Evolutionary conservation across 1,140 invertebrate genomes (phyloP).

Genomic region (Oedothorax gibbosus): DNA sequence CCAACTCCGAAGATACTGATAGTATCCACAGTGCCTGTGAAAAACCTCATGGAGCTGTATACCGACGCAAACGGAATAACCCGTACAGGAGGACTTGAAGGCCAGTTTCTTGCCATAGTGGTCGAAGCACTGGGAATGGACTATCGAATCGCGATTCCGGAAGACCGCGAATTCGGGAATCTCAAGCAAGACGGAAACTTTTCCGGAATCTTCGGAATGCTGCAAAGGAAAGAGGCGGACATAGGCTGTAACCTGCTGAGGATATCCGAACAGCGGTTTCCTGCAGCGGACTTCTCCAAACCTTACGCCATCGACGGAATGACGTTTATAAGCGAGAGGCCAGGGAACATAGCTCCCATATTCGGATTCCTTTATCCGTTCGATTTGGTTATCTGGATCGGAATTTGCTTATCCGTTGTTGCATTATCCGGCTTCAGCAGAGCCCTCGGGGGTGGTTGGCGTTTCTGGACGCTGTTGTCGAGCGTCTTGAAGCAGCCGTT

Average conservation of each 20-base stretch:
- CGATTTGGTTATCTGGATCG: background rate
- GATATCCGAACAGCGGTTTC: background rate
- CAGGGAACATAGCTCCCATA: background rate
- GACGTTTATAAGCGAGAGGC: background rate
- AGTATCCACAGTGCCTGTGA: too few relatives aligned
- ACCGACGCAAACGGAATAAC: background rate
- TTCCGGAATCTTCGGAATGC: conserved; percentile 2
- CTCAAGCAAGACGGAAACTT: background rate
- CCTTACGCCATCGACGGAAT: background rate
- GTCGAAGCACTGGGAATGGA: background rate
- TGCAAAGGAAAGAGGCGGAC: background rate
- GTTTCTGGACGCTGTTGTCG: background rate
- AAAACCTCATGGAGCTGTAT: too few relatives aligned
- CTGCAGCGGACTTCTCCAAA: background rate
- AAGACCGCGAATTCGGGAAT: background rate
- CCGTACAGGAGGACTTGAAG: background rate
- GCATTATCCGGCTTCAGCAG: background rate
- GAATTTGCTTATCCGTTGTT: background rate
- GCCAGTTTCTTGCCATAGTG: background rate
- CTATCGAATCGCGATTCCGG: background rate
- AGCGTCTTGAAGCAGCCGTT: background rate
- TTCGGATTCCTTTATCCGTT: background rate
- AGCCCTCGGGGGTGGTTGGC: too few relatives aligned
- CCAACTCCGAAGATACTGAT: too few relatives aligned
- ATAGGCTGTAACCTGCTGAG: background rate